Evolutionary conservation across 1,140 invertebrate genomes (phyloP).

Genomic region (Bicyclus anynana): DNA sequence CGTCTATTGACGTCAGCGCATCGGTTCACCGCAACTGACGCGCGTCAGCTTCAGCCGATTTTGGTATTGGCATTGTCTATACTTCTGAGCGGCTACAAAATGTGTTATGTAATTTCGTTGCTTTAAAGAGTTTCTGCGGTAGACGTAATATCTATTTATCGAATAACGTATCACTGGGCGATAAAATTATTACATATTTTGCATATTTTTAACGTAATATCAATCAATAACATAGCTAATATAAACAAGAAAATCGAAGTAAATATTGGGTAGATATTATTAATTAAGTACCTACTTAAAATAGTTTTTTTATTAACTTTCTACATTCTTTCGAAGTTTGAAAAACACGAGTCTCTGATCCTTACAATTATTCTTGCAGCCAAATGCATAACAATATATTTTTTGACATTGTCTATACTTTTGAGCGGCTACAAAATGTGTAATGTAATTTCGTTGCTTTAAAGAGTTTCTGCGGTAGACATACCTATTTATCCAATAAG

Average conservation of each 20-base stretch:
- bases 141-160: too few relatives aligned
- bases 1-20: conserved; percentile 41
- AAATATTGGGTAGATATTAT: not conserved
- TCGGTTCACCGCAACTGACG: conserved; percentile 44
- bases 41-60: conserved; percentile 34
- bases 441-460: not conserved
- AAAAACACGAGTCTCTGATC: too few relatives aligned
- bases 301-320: too few relatives aligned
- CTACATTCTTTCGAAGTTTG: too few relatives aligned
- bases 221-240: too few relatives aligned
- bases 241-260: too few relatives aligned
- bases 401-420: conserved; percentile 20
- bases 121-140: not conserved
- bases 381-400: conserved; percentile 30
- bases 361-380: too few relatives aligned
- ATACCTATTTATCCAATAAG: too few relatives aligned
- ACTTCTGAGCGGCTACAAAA: not conserved
- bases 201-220: too few relatives aligned
- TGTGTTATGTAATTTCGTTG: not conserved
- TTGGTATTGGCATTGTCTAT: conserved; percentile 23
- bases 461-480: not conserved
- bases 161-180: too few relatives aligned
- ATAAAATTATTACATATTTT: too few relatives aligned
- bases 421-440: not conserved
- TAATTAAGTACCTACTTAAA: too few relatives aligned